Percentiles rank a stretch among this genome's conserved stretches.
phyloP scores from a whole-genome alignment of 1,140 invertebrate species.

The Calycopis cecrops region DNA sequence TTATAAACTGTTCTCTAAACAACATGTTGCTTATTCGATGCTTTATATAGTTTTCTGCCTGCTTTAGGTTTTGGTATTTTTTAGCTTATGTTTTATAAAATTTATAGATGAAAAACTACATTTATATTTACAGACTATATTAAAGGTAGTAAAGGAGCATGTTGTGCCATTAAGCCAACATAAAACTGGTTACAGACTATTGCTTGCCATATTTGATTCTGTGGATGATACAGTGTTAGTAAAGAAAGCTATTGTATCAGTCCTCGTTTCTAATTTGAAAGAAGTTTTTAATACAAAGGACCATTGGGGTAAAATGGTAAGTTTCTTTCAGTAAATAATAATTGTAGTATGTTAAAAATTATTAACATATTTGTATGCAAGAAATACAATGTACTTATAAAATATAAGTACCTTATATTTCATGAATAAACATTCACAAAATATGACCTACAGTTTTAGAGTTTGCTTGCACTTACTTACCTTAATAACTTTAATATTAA shows the following conservation, averaged over 20 bases:
- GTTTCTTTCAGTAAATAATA: slow-evolving; percentile 11
- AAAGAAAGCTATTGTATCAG: slow-evolving; percentile 87
- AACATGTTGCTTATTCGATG: too few species aligned
- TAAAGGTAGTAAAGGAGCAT: slow-evolving; percentile 91
- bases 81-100: not conserved
- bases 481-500: too few species aligned
- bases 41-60: not conserved
- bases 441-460: too few species aligned
- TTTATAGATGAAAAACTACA: not conserved
- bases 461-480: too few species aligned
- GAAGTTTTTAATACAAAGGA: slow-evolving; percentile 78
- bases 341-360: too few species aligned
- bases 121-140: slow-evolving; percentile 74
- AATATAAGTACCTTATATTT: too few species aligned
- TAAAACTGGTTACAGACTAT: slow-evolving; percentile 89
- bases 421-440: too few species aligned
- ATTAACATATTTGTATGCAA: too few species aligned
- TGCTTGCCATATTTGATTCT: slow-evolving; percentile 91
- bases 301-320: slow-evolving; percentile 83
- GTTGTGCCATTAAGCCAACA: slow-evolving; percentile 87
- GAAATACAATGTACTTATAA: too few species aligned
- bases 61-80: not conserved
- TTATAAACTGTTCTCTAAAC: too few species aligned
- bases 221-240: slow-evolving; percentile 95
- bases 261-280: slow-evolving; percentile 83